phyloP scores from a whole-genome alignment of 2,888 invertebrate species.

The Camponotus fellah region DNA sequence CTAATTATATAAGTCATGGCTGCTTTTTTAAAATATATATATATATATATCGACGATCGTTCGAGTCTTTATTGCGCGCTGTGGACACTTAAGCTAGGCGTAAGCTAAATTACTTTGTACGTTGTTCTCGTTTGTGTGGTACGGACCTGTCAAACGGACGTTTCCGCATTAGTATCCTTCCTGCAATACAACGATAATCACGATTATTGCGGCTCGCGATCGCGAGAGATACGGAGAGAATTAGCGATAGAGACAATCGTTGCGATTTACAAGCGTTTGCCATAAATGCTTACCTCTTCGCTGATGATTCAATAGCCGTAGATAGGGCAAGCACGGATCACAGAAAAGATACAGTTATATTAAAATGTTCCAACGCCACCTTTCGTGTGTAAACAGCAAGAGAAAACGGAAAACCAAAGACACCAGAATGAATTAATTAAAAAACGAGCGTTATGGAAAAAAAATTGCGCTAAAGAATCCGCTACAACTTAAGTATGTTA shows the following conservation, averaged over 20 bases:
- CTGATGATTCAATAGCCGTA: slow-evolving; percentile 74
- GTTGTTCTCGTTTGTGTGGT: slow-evolving; percentile 78
- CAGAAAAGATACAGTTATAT: slow-evolving; percentile 79
- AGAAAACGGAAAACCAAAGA: slow-evolving; percentile 51
- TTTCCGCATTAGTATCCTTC: slow-evolving; percentile 86
- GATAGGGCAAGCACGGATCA: slow-evolving; percentile 79
- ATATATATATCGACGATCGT: slow-evolving; percentile 73
- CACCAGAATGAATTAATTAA: slow-evolving; percentile 44
- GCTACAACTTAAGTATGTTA: slow-evolving; percentile 35
- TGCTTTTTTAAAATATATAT: slow-evolving; percentile 81
- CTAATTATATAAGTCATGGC: slow-evolving; percentile 85
- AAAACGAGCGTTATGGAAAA: slow-evolving; percentile 18
- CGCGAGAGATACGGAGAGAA: background rate
- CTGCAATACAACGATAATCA: slow-evolving; percentile 79
- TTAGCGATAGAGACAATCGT: slow-evolving; percentile 33
- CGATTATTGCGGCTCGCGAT: slow-evolving; percentile 51
- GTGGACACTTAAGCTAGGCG: slow-evolving; percentile 81
- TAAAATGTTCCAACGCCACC: slow-evolving; percentile 76
- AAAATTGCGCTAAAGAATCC: slow-evolving; percentile 12
- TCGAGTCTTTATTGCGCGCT: slow-evolving; percentile 72
- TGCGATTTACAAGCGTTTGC: background rate
- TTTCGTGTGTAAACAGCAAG: slow-evolving; percentile 59
- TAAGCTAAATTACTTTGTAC: slow-evolving; percentile 84
- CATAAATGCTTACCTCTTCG: slow-evolving; percentile 82
- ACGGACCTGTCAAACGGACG: slow-evolving; percentile 84